Conservation (phyloP, 2,888 invertebrate species). For the Drosophila melanosoma region DNA sequence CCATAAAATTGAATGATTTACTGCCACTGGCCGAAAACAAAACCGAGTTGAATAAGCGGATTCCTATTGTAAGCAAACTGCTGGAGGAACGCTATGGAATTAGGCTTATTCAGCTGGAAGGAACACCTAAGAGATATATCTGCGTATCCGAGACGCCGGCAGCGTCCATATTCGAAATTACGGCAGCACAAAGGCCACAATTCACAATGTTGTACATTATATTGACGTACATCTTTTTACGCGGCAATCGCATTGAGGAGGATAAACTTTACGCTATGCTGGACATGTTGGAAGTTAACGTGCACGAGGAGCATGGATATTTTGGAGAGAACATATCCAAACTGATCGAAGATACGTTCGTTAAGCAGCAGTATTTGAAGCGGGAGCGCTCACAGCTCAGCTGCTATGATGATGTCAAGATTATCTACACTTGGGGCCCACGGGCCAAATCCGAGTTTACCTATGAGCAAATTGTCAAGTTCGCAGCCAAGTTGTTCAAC, state of each 20-base stretch:
- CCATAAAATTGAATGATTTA: slow-evolving; percentile 59
- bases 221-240: slow-evolving; percentile 66
- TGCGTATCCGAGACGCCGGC: slow-evolving; percentile 50
- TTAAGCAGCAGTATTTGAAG: slow-evolving; percentile 59
- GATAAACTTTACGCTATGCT: slow-evolving; percentile 50
- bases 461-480: slow-evolving; percentile 47
- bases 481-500: slow-evolving; percentile 49
- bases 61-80: slow-evolving; percentile 38
- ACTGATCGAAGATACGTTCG: slow-evolving; percentile 63
- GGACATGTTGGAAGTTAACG: slow-evolving; percentile 29
- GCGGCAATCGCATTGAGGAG: slow-evolving; percentile 58
- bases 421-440: slow-evolving; percentile 53
- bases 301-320: slow-evolving; percentile 64
- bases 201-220: slow-evolving; percentile 54
- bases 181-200: slow-evolving; percentile 48
- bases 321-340: slow-evolving; percentile 55
- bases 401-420: slow-evolving; percentile 55
- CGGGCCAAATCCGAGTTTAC: slow-evolving; percentile 60
- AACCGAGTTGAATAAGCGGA: slow-evolving; percentile 16
- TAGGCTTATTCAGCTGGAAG: slow-evolving; percentile 29
- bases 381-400: slow-evolving; percentile 54
- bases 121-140: slow-evolving; percentile 52
- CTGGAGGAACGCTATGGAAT: slow-evolving; percentile 52
- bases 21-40: slow-evolving; percentile 20
- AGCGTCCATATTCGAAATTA: slow-evolving; percentile 54